phyloP scores from a whole-genome alignment of 1,140 invertebrate genomes.

The Rhizoglyphus robini region DNA sequence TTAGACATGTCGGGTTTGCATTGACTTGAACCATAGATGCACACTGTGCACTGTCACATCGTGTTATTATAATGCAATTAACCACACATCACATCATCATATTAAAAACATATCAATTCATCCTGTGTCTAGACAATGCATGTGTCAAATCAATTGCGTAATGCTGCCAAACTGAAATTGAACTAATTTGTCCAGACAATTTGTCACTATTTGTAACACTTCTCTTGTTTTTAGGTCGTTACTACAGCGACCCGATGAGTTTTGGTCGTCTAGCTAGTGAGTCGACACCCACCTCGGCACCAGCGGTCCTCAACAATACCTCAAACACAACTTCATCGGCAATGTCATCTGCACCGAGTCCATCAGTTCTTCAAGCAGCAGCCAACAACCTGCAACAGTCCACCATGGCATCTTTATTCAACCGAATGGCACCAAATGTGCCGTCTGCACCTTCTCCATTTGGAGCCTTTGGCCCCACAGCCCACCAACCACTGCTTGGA shows the following conservation, averaged over 20 bases:
- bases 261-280: background rate
- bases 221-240: background rate
- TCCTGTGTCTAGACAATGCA: no score
- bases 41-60: background rate
- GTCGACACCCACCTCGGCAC: background rate
- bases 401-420: conserved; percentile 2
- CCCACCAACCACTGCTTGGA: conserved; percentile 21
- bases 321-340: background rate
- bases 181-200: background rate
- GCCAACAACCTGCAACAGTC: background rate
- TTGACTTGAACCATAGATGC: background rate
- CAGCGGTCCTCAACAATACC: background rate
- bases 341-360: background rate
- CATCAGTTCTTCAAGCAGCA: background rate
- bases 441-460: background rate
- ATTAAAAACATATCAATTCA: no score
- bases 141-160: no score
- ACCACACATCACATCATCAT: no score
- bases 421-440: background rate
- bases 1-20: background rate
- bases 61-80: conserved; percentile 5
- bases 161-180: no score
- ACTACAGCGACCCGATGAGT: background rate
- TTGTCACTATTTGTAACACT: background rate
- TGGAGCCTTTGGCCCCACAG: background rate